phyloP scores from a whole-genome alignment of 2,113 vertebrate species.

The Pteruthius melanotis region DNA sequence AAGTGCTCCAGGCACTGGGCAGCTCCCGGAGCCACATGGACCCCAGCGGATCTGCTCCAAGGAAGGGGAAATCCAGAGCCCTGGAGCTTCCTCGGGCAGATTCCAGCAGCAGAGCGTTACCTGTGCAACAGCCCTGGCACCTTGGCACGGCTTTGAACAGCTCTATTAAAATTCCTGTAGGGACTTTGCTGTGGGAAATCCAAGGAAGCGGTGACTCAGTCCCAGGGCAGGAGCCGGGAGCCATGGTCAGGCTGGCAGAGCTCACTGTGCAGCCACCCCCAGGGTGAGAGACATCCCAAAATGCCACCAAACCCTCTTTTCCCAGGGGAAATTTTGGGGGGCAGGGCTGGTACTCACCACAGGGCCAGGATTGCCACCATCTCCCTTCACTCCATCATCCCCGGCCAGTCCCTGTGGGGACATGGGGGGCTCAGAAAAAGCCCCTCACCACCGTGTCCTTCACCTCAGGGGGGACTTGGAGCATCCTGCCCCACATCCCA shows the following conservation, averaged over 20 bases:
- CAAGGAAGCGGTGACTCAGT: neutral
- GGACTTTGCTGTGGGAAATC: neutral
- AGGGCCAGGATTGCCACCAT: constrained; percentile 69
- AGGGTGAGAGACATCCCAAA: neutral
- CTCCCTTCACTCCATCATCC: constrained; percentile 73
- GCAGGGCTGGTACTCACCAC: constrained; percentile 58
- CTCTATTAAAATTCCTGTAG: neutral
- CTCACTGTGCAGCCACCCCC: neutral
- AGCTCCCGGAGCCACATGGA: neutral
- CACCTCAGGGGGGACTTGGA: rapidly evolving
- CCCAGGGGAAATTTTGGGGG: neutral
- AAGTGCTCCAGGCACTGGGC: no score
- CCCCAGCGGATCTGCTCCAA: rapidly evolving
- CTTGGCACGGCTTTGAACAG: rapidly evolving
- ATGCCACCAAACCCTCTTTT: neutral
- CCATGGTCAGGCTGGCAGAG: neutral
- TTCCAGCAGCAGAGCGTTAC: rapidly evolving
- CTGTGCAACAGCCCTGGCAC: neutral
- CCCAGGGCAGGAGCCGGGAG: neutral
- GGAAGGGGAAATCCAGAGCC: neutral
- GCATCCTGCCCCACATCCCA: neutral
- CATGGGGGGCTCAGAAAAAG: neutral
- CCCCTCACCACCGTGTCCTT: rapidly evolving
- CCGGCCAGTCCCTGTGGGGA: constrained; percentile 74
- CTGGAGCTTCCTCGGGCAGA: neutral